Evolutionary conservation across 2,113 vertebrate genomes (phyloP).

Genomic region (Gymnorhina tibicen): DNA sequence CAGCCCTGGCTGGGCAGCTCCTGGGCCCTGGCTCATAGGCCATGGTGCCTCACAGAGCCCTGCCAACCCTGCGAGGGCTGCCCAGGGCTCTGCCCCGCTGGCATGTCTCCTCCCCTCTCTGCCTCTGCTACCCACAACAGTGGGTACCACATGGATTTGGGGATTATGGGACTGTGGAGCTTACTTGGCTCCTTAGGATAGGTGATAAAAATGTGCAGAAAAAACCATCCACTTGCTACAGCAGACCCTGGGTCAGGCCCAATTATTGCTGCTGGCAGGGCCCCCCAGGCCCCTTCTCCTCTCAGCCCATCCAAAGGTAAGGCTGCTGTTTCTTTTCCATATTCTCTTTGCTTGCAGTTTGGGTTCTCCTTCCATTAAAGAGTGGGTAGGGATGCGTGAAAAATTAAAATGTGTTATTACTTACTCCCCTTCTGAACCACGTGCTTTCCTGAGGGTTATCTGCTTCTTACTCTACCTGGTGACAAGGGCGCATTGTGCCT

Average conservation of each 20-base stretch:
- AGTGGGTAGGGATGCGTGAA: conserved; percentile 15
- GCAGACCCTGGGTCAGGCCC: fast-evolving
- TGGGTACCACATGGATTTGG: fast-evolving
- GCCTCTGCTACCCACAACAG: not conserved
- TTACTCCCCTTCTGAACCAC: conserved; percentile 17
- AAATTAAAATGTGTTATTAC: conserved; percentile 54
- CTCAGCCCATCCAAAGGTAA: not conserved
- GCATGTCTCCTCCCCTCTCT: not conserved
- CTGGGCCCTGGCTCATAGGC: fast-evolving
- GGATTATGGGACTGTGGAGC: not conserved
- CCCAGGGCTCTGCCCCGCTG: not conserved
- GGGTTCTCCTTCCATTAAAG: not conserved
- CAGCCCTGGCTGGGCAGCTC: not conserved
- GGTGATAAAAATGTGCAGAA: not conserved
- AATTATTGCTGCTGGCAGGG: not conserved
- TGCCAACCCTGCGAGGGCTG: fast-evolving
- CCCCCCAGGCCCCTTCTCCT: not conserved
- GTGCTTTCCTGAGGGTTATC: conserved; percentile 35
- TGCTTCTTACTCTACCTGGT: conserved; percentile 25
- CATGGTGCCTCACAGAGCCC: not conserved
- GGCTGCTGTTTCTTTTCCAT: not conserved
- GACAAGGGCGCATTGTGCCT: not conserved
- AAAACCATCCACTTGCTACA: not conserved
- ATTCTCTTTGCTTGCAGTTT: not conserved
- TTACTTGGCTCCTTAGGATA: not conserved